Percentiles rank a stretch among this genome's conserved stretches.
phyloP scores from a whole-genome alignment of 2,888 invertebrate species.

The Caenorhabditis wallacei region DNA sequence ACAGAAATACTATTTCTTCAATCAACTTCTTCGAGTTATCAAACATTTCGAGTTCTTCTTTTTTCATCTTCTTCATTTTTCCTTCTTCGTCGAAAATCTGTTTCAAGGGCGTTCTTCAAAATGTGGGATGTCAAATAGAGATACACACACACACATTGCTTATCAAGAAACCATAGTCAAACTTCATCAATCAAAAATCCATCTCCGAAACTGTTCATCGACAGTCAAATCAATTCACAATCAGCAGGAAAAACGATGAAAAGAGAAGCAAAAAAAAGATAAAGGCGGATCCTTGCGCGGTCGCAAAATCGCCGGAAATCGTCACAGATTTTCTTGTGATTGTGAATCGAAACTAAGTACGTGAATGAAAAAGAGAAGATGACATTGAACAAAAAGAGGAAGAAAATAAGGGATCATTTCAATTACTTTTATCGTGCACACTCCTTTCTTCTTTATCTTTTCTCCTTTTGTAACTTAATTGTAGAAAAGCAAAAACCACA shows the following conservation, averaged over 20 bases:
- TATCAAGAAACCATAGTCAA: constrained; percentile 53
- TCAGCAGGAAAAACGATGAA: constrained; percentile 35
- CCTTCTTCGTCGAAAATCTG: constrained; percentile 3
- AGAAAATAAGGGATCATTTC: constrained; percentile 33
- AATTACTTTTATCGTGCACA: constrained; percentile 5
- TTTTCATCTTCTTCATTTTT: constrained; percentile 1
- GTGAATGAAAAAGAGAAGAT: constrained; percentile 21
- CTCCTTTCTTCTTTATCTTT: constrained; percentile 11
- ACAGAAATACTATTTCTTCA: neutral
- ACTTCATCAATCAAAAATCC: constrained; percentile 64
- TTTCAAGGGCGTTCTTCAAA: constrained; percentile 52
- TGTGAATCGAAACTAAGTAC: constrained; percentile 41
- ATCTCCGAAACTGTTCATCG: constrained; percentile 56
- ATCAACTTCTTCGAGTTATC: constrained; percentile 16
- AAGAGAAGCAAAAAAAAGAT: constrained; percentile 32
- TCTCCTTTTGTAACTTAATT: constrained; percentile 20
- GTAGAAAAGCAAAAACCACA: constrained; percentile 19
- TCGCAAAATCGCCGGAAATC: constrained; percentile 53
- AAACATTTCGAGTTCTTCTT: constrained; percentile 8
- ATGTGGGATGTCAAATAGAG: constrained; percentile 25
- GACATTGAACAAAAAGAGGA: constrained; percentile 47
- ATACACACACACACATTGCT: constrained; percentile 16
- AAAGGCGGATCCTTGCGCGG: constrained; percentile 45
- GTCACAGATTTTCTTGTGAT: constrained; percentile 30
- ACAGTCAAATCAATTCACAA: constrained; percentile 26